These are phyloP conservation scores for Volucella zonaria DNA, from an alignment of 2,888 invertebrate species.

Conservation along the genomic window DNA sequence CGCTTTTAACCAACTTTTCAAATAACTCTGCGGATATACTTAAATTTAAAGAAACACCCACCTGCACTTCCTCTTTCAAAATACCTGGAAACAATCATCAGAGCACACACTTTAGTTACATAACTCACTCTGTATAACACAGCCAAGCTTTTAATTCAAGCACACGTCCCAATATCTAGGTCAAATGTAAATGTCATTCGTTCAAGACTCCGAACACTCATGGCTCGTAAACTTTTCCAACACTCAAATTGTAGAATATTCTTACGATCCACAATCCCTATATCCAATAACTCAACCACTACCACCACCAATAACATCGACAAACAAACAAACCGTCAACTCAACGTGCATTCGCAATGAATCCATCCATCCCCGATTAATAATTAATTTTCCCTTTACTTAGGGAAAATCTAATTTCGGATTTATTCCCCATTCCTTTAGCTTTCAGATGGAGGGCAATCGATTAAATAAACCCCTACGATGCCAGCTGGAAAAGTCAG, in stretches of 20 bases:
- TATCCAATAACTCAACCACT: background rate
- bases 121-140: no score
- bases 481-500: background rate
- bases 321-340: slow-evolving; percentile 16
- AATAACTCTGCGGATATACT: no score
- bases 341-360: slow-evolving; percentile 59
- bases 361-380: slow-evolving; percentile 48
- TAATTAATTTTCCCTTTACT: slow-evolving; percentile 60
- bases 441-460: slow-evolving; percentile 18
- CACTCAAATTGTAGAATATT: slow-evolving; percentile 21
- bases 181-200: slow-evolving; percentile 14
- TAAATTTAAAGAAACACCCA: no score
- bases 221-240: slow-evolving; percentile 18
- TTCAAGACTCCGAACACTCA: background rate
- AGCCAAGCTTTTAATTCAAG: no score
- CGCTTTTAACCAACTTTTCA: no score
- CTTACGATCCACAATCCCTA: slow-evolving; percentile 26
- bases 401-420: slow-evolving; percentile 45
- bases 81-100: no score
- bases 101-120: no score
- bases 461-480: slow-evolving; percentile 53
- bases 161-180: background rate
- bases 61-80: no score
- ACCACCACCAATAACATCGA: background rate
- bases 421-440: slow-evolving; percentile 51